Conservation (phyloP, 2,113 vertebrate genomes). For the Triplophysa rosa region DNA sequence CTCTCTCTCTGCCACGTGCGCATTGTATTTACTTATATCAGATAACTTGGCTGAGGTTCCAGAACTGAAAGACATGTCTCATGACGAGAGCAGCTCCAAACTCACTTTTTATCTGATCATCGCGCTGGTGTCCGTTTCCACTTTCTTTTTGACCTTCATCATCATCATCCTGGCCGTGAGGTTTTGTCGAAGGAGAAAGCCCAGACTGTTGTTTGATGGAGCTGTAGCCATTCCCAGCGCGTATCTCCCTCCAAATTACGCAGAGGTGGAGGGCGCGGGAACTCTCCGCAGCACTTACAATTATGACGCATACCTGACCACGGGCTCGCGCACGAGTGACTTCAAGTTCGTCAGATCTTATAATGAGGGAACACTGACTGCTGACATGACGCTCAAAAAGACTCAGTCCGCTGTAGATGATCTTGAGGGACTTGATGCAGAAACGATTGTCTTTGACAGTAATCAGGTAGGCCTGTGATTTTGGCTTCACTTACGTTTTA, state of each 20-base stretch:
- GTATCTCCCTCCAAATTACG: slow-evolving; percentile 67
- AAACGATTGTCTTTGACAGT: not conserved
- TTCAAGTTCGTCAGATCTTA: slow-evolving; percentile 52
- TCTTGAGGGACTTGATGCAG: not conserved
- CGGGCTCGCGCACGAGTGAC: slow-evolving; percentile 64
- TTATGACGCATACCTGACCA: slow-evolving; percentile 65
- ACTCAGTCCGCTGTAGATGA: not conserved
- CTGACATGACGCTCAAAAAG: slow-evolving; percentile 25
- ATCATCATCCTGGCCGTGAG: slow-evolving; percentile 48
- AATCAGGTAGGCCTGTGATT: no score
- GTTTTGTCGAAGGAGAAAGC: slow-evolving; percentile 60
- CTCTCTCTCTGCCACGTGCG: slow-evolving; percentile 72
- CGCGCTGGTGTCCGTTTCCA: not conserved
- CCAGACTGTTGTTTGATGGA: slow-evolving; percentile 66
- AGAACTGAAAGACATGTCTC: slow-evolving; percentile 60
- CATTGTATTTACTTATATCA: slow-evolving; percentile 59
- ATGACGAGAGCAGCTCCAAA: slow-evolving; percentile 43
- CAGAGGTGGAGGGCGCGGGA: slow-evolving; percentile 65
- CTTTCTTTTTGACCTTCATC: not conserved
- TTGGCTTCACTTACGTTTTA: no score
- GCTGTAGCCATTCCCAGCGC: slow-evolving; percentile 63
- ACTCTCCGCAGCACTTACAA: slow-evolving; percentile 64
- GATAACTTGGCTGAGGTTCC: slow-evolving; percentile 64
- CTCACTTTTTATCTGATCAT: not conserved
- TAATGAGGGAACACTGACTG: slow-evolving; percentile 27